These are phyloP conservation scores for Delia radicum DNA, from an alignment of 1,140 invertebrate genomes.

Conservation along the genomic window DNA sequence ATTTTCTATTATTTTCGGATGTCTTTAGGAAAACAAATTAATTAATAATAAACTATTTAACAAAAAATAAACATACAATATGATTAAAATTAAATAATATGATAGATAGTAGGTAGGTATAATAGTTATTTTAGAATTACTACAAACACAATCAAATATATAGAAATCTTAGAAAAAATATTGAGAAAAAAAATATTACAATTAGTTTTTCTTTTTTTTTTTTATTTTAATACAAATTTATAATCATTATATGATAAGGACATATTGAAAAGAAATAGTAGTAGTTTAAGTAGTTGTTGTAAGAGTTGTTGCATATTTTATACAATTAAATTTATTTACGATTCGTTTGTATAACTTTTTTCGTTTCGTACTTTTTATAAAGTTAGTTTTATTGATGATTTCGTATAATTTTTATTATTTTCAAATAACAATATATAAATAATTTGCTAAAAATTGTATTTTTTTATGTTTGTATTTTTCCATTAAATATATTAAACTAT, in stretches of 20 bases:
- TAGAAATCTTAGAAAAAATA: not conserved
- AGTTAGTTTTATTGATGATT: not conserved
- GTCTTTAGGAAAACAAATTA: too few species aligned
- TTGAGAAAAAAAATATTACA: not conserved
- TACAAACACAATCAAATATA: not conserved
- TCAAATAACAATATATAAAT: not conserved
- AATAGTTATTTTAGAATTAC: not conserved
- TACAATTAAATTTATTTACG: not conserved
- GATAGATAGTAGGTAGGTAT: too few species aligned
- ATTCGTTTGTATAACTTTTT: not conserved
- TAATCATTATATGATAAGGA: not conserved
- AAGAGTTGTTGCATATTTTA: not conserved
- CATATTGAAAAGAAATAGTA: not conserved
- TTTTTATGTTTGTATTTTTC: not conserved
- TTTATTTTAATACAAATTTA: not conserved
- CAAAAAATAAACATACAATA: not conserved
- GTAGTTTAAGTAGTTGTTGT: not conserved
- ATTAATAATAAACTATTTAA: not conserved
- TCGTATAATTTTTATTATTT: too few species aligned
- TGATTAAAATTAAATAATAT: not conserved
- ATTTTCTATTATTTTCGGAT: too few species aligned
- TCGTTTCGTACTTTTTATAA: not conserved
- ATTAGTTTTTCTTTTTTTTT: not conserved
- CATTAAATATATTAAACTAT: slow-evolving; percentile 19
- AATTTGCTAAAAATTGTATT: not conserved